phyloP scores from a whole-genome alignment of 2,888 invertebrate genomes.

The Drosophila formosana region DNA sequence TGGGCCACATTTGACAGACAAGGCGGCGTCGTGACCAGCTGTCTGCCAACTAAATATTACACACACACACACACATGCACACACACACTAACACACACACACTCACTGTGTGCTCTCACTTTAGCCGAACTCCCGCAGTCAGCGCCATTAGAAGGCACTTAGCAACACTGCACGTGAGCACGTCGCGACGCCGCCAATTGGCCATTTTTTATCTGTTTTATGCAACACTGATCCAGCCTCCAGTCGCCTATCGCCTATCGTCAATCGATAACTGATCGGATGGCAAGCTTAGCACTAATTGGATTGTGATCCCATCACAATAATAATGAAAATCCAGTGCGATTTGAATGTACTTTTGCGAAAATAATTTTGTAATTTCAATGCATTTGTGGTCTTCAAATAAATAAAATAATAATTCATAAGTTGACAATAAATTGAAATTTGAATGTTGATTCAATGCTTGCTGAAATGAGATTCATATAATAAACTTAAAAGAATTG shows the following conservation, averaged over 20 bases:
- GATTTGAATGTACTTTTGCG: no score
- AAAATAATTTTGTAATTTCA: no score
- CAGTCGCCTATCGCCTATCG: background rate
- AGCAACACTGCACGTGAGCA: slow-evolving; percentile 27
- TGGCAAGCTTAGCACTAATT: background rate
- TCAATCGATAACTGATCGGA: background rate
- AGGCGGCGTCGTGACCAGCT: slow-evolving; percentile 54
- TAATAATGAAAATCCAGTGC: no score
- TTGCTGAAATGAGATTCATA: no score
- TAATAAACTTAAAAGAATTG: no score
- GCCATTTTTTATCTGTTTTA: background rate
- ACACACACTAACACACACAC: background rate
- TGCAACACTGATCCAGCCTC: background rate
- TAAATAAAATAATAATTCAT: no score
- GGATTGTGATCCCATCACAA: no score
- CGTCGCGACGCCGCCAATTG: background rate
- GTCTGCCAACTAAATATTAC: slow-evolving; percentile 37
- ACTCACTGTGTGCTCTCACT: no score
- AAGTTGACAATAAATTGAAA: no score
- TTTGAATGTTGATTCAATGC: no score
- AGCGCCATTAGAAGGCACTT: slow-evolving; percentile 34
- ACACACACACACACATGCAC: background rate
- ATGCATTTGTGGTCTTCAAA: no score
- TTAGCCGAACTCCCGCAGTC: slow-evolving; percentile 2
- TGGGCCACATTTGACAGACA: slow-evolving; percentile 76